These are phyloP conservation scores for Grantiella picta DNA, from an alignment of 2,113 vertebrate genomes.

Conservation along the genomic window DNA sequence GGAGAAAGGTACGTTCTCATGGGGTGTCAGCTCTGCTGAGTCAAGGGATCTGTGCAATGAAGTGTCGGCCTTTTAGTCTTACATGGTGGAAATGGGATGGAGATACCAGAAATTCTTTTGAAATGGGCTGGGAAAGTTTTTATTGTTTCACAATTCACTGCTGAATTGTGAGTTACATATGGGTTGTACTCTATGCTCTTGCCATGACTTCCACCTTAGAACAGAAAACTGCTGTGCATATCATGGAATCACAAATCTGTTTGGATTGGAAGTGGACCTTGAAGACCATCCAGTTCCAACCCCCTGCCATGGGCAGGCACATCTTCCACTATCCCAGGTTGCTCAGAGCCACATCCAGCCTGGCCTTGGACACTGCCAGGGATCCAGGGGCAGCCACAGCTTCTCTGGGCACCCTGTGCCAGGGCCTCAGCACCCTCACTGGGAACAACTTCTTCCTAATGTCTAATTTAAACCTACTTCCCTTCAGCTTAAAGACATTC, in stretches of 20 bases:
- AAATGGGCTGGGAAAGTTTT: neutral
- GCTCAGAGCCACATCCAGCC: neutral
- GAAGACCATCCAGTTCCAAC: neutral
- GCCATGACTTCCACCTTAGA: neutral
- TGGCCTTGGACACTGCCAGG: neutral
- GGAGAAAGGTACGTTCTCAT: slow-evolving; percentile 71
- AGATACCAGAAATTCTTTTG: neutral
- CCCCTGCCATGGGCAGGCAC: neutral
- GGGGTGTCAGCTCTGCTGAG: neutral
- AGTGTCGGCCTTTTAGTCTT: neutral
- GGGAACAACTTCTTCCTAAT: neutral
- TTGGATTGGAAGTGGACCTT: neutral
- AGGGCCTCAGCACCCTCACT: neutral
- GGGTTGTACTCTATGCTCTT: neutral
- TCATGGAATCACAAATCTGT: neutral
- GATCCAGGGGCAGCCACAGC: neutral
- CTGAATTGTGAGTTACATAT: neutral
- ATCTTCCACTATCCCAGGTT: rapidly evolving
- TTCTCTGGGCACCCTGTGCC: neutral
- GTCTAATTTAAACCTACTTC: neutral
- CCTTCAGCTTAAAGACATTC: neutral
- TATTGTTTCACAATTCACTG: neutral
- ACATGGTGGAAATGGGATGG: neutral
- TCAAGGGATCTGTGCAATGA: neutral
- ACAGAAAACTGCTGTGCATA: neutral